phyloP scores from a whole-genome alignment of 2,113 vertebrate species.

The Thunnus maccoyii region DNA sequence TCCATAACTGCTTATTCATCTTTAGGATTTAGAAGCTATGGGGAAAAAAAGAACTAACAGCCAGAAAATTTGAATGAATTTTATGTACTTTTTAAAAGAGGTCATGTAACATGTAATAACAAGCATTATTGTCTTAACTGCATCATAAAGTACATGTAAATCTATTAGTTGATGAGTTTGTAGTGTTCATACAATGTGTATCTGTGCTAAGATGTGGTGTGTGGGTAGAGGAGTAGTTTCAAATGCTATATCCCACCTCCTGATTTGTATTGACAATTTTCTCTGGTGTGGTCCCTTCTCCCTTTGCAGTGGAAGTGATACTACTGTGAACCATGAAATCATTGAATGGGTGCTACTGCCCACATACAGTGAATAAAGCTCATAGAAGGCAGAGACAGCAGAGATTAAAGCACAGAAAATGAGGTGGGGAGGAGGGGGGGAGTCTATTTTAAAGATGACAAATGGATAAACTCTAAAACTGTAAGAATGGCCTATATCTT shows the following conservation, averaged over 20 bases:
- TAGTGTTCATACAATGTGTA: not conserved
- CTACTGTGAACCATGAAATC: conserved; percentile 21
- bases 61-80: not conserved
- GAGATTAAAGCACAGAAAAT: conserved; percentile 32
- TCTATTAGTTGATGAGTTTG: not conserved
- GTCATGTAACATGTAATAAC: not conserved
- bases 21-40: not conserved
- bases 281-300: not conserved
- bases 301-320: not conserved
- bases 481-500: conserved; percentile 64
- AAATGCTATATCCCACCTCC: not conserved
- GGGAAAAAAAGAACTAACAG: not conserved
- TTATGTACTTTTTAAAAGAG: not conserved
- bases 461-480: conserved; percentile 59
- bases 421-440: not conserved
- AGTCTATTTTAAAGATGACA: conserved; percentile 50
- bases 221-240: not conserved
- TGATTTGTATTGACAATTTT: conserved; percentile 16
- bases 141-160: not conserved
- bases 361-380: conserved; percentile 1
- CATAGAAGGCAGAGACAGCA: not conserved
- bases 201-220: not conserved
- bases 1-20: not conserved
- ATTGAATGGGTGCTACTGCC: conserved; percentile 4
- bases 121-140: not conserved